Percentiles rank a stretch among this genome's conserved stretches.
These are phyloP conservation scores for Apteryx owenii DNA, from an alignment of 2,113 vertebrate species.

Conservation along the genomic window DNA sequence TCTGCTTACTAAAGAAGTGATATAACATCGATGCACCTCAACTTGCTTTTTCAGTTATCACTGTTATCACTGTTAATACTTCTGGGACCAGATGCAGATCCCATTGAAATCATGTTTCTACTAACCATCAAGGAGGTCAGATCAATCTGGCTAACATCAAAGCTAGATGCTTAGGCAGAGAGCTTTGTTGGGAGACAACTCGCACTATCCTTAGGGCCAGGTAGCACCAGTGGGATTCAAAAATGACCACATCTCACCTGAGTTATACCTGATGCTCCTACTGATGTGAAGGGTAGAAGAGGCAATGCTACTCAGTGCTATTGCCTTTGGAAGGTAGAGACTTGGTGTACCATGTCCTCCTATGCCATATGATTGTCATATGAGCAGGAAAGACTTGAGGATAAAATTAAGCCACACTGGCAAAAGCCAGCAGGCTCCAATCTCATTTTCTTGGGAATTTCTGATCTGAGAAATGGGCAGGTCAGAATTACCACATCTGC, in stretches of 20 bases:
- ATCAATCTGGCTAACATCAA: background rate
- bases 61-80: background rate
- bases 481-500: background rate
- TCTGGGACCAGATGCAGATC: background rate
- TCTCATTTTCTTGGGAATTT: background rate
- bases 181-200: background rate
- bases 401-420: background rate
- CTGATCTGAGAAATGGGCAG: background rate
- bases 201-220: background rate
- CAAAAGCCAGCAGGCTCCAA: background rate
- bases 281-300: background rate
- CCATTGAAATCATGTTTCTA: background rate
- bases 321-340: background rate
- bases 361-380: background rate
- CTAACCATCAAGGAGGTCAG: background rate
- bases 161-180: background rate
- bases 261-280: background rate
- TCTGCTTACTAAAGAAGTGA: background rate
- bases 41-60: background rate
- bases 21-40: background rate
- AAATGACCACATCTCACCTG: background rate
- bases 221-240: accelerated
- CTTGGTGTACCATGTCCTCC: background rate
- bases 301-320: background rate
- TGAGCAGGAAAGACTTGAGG: background rate